Evolutionary conservation across 2,113 vertebrate species (phyloP).

Genomic region (Platichthys flesus): DNA sequence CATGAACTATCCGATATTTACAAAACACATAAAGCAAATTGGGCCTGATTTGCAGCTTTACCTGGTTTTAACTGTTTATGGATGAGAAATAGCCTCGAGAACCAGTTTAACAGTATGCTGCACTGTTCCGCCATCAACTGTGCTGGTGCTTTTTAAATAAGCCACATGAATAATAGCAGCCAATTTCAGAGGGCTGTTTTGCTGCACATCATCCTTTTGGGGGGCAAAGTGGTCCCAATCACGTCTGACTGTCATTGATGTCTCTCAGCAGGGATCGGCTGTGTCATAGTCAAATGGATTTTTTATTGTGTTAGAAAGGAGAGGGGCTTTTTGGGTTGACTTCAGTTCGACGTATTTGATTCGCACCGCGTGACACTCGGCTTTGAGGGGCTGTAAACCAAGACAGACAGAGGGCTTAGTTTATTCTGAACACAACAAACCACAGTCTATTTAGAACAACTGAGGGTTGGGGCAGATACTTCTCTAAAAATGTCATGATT

Average conservation of each 20-base stretch:
- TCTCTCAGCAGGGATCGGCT: constrained; percentile 16
- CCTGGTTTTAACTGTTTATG: neutral
- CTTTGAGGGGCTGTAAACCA: constrained; percentile 13
- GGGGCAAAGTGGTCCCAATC: constrained; percentile 4
- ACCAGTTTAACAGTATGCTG: neutral
- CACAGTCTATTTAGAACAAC: constrained; percentile 16
- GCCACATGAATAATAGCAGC: neutral
- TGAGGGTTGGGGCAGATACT: neutral
- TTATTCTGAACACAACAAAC: constrained; percentile 30
- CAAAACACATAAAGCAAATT: neutral
- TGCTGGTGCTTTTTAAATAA: constrained; percentile 5
- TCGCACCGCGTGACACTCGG: constrained; percentile 10
- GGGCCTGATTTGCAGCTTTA: neutral
- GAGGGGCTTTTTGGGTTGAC: constrained; percentile 20
- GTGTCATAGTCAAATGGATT: constrained; percentile 35
- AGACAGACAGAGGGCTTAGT: neutral
- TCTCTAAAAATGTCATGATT: neutral
- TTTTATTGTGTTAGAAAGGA: constrained; percentile 14
- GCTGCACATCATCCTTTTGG: neutral
- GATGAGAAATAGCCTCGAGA: neutral
- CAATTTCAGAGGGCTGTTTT: constrained; percentile 13
- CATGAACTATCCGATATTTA: neutral
- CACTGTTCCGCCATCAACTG: neutral
- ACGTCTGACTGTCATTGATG: constrained; percentile 40
- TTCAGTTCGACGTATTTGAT: constrained; percentile 15